Percentiles rank a stretch among this genome's conserved stretches.
phyloP scores from a whole-genome alignment of 2,797 vertebrate genomes.

The Poecile montanus region DNA sequence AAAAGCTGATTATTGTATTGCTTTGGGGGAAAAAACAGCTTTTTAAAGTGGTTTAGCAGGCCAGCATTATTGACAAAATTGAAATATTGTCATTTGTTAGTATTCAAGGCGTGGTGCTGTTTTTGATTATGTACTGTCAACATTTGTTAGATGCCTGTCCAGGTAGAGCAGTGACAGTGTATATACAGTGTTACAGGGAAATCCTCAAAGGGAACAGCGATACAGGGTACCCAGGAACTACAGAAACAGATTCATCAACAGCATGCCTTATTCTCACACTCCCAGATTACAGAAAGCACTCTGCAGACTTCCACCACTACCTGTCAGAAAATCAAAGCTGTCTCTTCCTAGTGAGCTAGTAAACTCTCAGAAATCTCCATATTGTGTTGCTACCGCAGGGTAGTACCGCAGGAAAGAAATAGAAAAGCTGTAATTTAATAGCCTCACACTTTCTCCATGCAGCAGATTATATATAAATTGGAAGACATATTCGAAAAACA shows the following conservation, averaged over 20 bases:
- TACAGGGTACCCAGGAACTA: neutral
- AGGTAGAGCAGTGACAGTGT: neutral
- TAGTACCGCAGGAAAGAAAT: neutral
- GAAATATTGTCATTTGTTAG: neutral
- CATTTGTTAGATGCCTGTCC: neutral
- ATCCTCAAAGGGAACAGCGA: neutral
- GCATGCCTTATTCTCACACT: neutral
- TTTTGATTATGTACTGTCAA: neutral
- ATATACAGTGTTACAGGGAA: neutral
- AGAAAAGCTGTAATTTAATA: neutral
- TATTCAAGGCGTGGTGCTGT: neutral
- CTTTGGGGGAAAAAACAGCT: fast-evolving
- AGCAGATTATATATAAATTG: neutral
- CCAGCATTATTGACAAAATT: neutral
- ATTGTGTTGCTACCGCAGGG: neutral
- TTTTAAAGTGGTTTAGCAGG: neutral
- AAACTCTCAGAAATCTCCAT: neutral
- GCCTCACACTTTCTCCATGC: neutral
- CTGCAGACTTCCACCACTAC: neutral
- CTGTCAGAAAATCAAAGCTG: neutral
- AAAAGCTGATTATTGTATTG: neutral
- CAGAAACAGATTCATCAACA: neutral
- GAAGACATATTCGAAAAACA: neutral
- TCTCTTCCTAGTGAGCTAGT: neutral
- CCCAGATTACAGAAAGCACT: neutral